phyloP scores from a whole-genome alignment of 2,888 invertebrate species.

The Athetis lepigone region DNA sequence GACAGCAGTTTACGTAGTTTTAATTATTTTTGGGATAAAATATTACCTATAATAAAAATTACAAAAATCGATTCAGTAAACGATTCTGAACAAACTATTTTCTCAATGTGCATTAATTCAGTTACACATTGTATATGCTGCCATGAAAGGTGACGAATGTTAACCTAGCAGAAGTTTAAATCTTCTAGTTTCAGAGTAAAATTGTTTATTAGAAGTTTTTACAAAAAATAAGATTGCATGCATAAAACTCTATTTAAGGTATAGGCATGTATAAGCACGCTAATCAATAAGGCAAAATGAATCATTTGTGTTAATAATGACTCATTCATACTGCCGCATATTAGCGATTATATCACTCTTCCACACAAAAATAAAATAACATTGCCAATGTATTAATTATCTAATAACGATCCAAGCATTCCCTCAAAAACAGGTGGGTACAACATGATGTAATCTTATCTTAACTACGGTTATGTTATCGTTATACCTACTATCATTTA shows the following conservation, averaged over 20 bases:
- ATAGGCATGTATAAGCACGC: background rate
- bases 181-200: no score
- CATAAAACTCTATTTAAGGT: background rate
- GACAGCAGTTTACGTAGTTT: no score
- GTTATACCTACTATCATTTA: background rate
- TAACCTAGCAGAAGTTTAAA: no score
- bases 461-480: slow-evolving; percentile 32
- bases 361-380: background rate
- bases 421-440: slow-evolving; percentile 11
- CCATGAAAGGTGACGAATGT: no score
- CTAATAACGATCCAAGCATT: background rate
- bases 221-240: no score
- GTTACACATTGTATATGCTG: no score
- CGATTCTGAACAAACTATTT: no score
- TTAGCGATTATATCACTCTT: background rate
- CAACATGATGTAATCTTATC: slow-evolving; percentile 53
- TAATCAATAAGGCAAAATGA: background rate
- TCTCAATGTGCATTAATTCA: no score
- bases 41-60: no score
- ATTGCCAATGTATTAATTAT: background rate
- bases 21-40: no score
- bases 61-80: no score
- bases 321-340: slow-evolving; percentile 1
- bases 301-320: background rate
- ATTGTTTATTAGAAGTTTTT: no score